Percentiles rank a stretch among this genome's conserved stretches.
phyloP scores from a whole-genome alignment of 2,797 vertebrate genomes.

The Telmatherina bonti region DNA sequence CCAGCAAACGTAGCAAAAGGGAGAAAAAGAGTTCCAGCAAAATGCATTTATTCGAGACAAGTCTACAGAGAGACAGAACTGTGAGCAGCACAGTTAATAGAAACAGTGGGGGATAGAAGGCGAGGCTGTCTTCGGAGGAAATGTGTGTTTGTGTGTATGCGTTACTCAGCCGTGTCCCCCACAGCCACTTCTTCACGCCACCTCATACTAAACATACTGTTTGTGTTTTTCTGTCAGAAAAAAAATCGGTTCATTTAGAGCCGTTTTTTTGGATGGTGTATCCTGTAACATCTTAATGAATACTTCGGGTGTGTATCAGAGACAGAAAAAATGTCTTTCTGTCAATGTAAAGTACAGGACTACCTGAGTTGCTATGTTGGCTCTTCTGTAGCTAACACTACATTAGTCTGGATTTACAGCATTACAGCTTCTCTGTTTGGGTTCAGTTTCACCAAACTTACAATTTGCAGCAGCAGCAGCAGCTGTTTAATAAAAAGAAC shows the following conservation, averaged over 20 bases:
- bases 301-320: neutral
- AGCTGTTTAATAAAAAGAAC: slow-evolving; percentile 6
- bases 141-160: slow-evolving; percentile 11
- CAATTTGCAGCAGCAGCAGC: slow-evolving; percentile 1
- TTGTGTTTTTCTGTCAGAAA: slow-evolving; percentile 8
- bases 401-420: slow-evolving; percentile 2
- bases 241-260: slow-evolving; percentile 4
- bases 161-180: slow-evolving; percentile 7
- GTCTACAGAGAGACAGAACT: slow-evolving; percentile 41
- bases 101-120: slow-evolving; percentile 28
- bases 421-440: slow-evolving; percentile 2
- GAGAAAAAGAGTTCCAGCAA: slow-evolving; percentile 15
- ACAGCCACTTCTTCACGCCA: slow-evolving; percentile 24
- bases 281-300: neutral
- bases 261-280: neutral
- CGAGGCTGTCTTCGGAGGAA: slow-evolving; percentile 23
- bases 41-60: slow-evolving; percentile 46
- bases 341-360: neutral
- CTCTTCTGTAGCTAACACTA: neutral
- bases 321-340: neutral
- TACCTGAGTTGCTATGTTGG: no score
- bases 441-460: neutral
- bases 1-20: slow-evolving; percentile 27
- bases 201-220: slow-evolving; percentile 11
- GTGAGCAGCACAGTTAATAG: slow-evolving; percentile 37